Base-by-base conservation (phyloP, 35 echinoderm and acorn worm genomes). In the Apostichopus japonicus region DNA sequence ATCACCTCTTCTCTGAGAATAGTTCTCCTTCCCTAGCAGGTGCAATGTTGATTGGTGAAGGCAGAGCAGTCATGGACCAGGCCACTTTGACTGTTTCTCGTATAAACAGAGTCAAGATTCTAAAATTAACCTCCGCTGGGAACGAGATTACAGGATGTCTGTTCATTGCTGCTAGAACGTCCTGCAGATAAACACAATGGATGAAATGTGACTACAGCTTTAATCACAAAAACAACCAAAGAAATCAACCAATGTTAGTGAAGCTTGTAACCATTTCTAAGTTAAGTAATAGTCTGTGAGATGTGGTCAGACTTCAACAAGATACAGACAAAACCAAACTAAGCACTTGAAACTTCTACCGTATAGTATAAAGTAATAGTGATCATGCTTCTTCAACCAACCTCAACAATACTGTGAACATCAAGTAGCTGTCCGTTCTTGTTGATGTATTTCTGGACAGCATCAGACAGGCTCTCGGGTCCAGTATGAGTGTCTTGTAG, bases 401-500 rank as follows among this genome's bases (percentile, higher is more conserved):
- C 97, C 97, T 99, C 93, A 72, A 99, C 95, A 59, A 99, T 99
- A 53, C 91, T 92, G 62, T 99, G 97, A 11, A 99, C 97, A 94
- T 99, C 97, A 77, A 99, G 78, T 23, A 99, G 91, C 53, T 96
- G 95, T 17, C 97, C 97, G 62, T 99, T 99, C 84, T 96, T 96
- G 88, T 99, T 99, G 90, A 99, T 95, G 90, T 99, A 99, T 23
- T 90, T 93, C 83, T 99, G 97, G 6, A 99, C 97, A 33, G 93
- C 95, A 65, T 99, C 95, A 0, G 94, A 94, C 19, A 99, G 86
- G 14, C 95, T 93, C 72, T 99, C 97, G 0, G 93, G 92, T 54
- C 97, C 97, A 58, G 81, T 87, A 89, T 99, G 97, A 25, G 97
- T 95, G 8, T 83, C 78, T 23, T 92, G 90, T 7, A 99, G 79